Evolutionary conservation across 2,113 vertebrate genomes (phyloP), one percentile per base, ranked within the genome.

Genomic region (Gambusia holbrooki): DNA sequence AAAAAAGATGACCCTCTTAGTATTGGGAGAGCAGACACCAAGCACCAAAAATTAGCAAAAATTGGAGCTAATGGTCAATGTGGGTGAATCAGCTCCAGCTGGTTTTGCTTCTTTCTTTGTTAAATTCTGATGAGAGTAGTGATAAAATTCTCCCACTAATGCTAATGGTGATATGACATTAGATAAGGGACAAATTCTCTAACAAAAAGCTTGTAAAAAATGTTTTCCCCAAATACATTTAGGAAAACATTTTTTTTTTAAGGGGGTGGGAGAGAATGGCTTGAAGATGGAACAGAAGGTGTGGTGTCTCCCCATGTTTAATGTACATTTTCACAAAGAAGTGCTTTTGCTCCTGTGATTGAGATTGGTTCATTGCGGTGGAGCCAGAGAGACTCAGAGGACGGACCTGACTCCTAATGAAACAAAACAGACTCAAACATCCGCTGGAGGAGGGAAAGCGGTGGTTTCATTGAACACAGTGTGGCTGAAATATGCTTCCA

Each of bases 41-140:
- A 19, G 48, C 48, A 19, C 48, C 1, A 22, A 22, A 51, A 19
- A 25, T 25, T 0, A 51, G 48, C 48, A 51, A 51, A 25, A 51
- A 51, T 51, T 6, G 48, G 48, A 51, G 48, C 19, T 8, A 17
- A 17, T 1, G 6, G 14, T 19, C 15, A 48, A 48, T 19, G 17
- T 48, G 1, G 1, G 15, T 22, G 17, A 51, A 25, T 25, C 51
- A 25, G 19, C 19, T 54, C 51, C 19, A 25, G 22, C 25, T 54
- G 6, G 19, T 8, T 54, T 54, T 76, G 71, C 87, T 87, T 48
- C 63, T 79, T 82, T 79, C 84, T 70, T 82, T 74, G 82, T 72
- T 68, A 79, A 81, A 85, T 86, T 77, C 77, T 69, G 74, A 88
- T 88, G 76, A 90, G 80, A 61, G 82, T 84, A 82, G 84, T 80